These are phyloP conservation scores for Palaemon carinicauda DNA, from an alignment of 1,140 invertebrate genomes.

Conservation along the genomic window DNA sequence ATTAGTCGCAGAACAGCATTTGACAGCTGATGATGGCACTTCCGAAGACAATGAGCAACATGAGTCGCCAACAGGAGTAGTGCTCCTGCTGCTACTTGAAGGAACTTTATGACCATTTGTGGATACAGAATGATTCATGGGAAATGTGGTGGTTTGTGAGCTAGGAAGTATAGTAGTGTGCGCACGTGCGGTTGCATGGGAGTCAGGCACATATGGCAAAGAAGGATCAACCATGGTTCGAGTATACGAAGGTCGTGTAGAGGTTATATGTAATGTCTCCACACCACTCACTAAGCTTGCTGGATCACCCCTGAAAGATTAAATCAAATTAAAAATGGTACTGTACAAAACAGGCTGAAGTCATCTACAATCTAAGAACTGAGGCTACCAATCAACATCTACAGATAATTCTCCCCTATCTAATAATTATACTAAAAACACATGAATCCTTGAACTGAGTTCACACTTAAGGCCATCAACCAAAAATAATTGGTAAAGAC, in stretches of 20 bases:
- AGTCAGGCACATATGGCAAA: conserved; percentile 39
- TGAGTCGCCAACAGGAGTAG: background rate
- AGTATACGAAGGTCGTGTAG: conserved; percentile 32
- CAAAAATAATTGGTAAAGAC: too few species aligned
- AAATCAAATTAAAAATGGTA: background rate
- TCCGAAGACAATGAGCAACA: background rate
- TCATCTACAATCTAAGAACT: too few species aligned
- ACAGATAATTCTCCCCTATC: too few species aligned
- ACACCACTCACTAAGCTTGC: conserved; percentile 42
- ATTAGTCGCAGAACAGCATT: conserved; percentile 24
- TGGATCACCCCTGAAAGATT: conserved; percentile 20
- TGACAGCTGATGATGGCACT: background rate
- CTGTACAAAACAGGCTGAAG: too few species aligned
- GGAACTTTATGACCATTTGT: conserved; percentile 19
- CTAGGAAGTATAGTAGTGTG: conserved; percentile 36
- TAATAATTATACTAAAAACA: too few species aligned
- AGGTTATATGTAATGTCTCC: conserved; percentile 36
- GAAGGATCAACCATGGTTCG: conserved; percentile 44
- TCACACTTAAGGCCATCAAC: too few species aligned
- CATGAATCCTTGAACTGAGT: too few species aligned
- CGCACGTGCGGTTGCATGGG: conserved; percentile 30
- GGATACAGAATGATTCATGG: conserved; percentile 18
- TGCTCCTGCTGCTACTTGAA: background rate
- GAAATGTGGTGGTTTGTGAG: background rate
- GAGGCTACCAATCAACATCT: too few species aligned